A percentile compares a stretch with the other conserved stretches of the same genome.
Evolutionary conservation across 2,888 invertebrate genomes (phyloP).

Genomic region (Noctua janthe): DNA sequence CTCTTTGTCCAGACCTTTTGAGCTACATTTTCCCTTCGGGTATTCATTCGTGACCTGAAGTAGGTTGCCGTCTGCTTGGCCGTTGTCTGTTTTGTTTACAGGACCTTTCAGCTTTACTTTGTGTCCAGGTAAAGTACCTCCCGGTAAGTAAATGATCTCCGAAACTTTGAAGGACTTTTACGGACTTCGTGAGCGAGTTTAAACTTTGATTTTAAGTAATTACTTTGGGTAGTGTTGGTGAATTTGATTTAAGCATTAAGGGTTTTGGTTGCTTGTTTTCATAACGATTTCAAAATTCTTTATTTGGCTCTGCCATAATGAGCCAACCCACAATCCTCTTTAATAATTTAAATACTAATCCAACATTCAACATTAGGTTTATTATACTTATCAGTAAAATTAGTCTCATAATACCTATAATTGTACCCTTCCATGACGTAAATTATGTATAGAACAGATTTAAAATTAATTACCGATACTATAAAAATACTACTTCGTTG

Average conservation of each 20-base stretch:
- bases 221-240: conserved; percentile 44
- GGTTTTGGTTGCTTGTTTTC: conserved; percentile 9
- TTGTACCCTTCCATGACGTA: neutral
- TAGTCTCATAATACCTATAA: neutral
- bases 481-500: too few species aligned
- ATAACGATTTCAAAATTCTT: neutral
- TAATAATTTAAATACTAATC: neutral
- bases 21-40: conserved; percentile 59
- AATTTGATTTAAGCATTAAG: conserved; percentile 33
- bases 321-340: neutral
- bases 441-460: neutral
- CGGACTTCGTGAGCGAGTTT: conserved; percentile 39
- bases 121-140: conserved; percentile 56
- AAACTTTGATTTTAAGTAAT: conserved; percentile 63
- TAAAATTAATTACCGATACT: neutral
- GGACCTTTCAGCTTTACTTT: conserved; percentile 65
- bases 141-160: conserved; percentile 64
- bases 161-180: conserved; percentile 59
- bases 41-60: conserved; percentile 61
- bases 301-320: neutral
- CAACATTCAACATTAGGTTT: neutral
- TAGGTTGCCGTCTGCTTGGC: conserved; percentile 55
- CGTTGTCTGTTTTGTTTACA: conserved; percentile 71
- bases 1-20: conserved; percentile 51
- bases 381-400: too few species aligned